Base-by-base conservation (phyloP, 2,888 invertebrate species). In the Ophion ellenae region DNA sequence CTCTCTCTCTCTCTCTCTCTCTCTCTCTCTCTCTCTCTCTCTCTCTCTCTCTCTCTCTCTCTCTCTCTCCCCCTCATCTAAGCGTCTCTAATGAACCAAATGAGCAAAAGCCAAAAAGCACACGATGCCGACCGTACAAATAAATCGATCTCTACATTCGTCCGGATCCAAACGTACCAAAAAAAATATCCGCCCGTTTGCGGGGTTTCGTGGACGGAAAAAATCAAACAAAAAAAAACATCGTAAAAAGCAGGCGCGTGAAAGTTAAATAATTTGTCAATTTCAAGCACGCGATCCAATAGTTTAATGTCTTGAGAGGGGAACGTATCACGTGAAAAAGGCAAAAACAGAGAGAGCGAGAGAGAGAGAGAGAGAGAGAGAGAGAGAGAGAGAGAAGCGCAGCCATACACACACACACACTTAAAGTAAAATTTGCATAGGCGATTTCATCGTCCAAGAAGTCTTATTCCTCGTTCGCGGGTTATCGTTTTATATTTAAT, bases 401-500 rank as follows among this genome's bases (percentile, higher is more conserved):
- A 45, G 45, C 28, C 53, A 64, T 1, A 63, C 14, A 57, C 14
- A 59, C 20, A 59, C 7, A 81, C 67, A 69, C 59, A 67, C 28
- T 2, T 2, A 77, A 70, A 70, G 4, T 32, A 32, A 32, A 32
- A 81, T 81, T 81, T 70, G 75, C 81, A 76, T 76, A 76, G 63
- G 76, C 53, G 76, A 81, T 81, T 81, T 53, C 53, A 75, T 69
- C 75, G 53, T 59, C 69, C 74, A 76, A 47, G 53, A 61, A 32
- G 70, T 61, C 47, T 63, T 69, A 59, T 57, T 75, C 53, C 32
- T 74, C 36, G 36, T 63, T 40, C 2, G 10, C 45, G 24, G 28
- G 17, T 64, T 47, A 66, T 40, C 64, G 36, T 67, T 66, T 66
- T 57, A 20, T 66, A 11, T 20, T 76, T 53, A 67, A 76, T 76